phyloP scores from a whole-genome alignment of 2,797 vertebrate species.

The Galagoides demidoff region DNA sequence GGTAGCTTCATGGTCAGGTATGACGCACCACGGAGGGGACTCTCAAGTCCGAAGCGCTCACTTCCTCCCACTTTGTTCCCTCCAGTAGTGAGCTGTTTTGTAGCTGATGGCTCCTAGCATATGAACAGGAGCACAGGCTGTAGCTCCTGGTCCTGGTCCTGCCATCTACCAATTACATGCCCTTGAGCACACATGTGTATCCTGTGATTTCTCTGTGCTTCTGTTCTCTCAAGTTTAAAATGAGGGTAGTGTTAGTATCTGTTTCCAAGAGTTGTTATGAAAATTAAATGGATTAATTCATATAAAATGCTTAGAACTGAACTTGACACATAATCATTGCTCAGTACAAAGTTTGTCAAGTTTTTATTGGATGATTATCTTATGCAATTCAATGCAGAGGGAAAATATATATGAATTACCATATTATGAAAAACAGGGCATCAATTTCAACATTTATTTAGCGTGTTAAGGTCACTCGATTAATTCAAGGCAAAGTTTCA shows the following conservation, averaged over 20 bases:
- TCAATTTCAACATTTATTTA: not conserved
- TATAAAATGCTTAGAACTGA: not conserved
- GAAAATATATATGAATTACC: not conserved
- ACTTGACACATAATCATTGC: not conserved
- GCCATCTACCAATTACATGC: not conserved
- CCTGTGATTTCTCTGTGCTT: not conserved
- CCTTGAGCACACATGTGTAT: not conserved
- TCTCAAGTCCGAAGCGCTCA: not conserved
- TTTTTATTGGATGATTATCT: constrained; percentile 1
- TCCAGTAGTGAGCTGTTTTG: not conserved
- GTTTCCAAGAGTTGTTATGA: not conserved
- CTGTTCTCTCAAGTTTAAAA: not conserved
- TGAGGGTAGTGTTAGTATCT: not conserved
- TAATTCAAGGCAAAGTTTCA: constrained; percentile 25
- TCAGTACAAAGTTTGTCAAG: not conserved
- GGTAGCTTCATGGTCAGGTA: not conserved
- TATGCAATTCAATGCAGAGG: not conserved
- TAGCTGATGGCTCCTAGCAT: not conserved
- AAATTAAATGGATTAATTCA: constrained; percentile 6
- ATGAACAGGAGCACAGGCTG: not conserved
- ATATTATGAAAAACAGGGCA: not conserved
- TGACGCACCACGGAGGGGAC: not conserved
- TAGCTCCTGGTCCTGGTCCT: not conserved
- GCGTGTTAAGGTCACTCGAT: not conserved
- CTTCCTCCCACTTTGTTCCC: not conserved